These are phyloP conservation scores for Pocillopora damicornis DNA, from an alignment of 64 coral and sea anemone species.

Conservation along the genomic window DNA sequence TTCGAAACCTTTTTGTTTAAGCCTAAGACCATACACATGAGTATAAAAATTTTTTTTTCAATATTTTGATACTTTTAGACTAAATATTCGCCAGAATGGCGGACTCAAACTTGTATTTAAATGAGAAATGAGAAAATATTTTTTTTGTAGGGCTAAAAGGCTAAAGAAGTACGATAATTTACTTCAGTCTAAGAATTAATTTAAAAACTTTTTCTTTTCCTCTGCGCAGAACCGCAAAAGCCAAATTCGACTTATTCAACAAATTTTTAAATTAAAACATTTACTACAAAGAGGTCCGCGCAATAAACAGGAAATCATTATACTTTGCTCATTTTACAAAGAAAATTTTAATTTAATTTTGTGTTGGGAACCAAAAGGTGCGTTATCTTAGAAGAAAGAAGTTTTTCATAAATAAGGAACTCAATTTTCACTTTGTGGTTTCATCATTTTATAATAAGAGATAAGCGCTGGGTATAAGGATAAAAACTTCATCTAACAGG, in stretches of 20 bases:
- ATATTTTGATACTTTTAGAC: background rate
- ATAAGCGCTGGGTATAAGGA: background rate
- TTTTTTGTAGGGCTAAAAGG: background rate
- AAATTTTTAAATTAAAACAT: constrained; percentile 32
- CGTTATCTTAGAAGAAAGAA: background rate
- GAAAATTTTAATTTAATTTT: constrained; percentile 32
- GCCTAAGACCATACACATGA: background rate
- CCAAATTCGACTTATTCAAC: constrained; percentile 10
- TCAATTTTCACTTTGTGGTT: constrained; percentile 15
- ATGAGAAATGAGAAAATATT: background rate
- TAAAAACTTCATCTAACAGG: constrained; percentile 6
- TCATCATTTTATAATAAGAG: background rate
- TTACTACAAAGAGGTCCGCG: constrained; percentile 19
- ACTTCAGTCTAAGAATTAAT: background rate
- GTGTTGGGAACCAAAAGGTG: background rate
- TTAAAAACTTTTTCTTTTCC: background rate
- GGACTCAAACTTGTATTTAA: background rate
- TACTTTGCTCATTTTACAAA: constrained; percentile 30
- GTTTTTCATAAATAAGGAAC: background rate
- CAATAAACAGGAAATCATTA: constrained; percentile 46
- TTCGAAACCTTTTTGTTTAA: background rate
- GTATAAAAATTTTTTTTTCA: background rate
- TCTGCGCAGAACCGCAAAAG: background rate
- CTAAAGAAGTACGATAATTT: background rate
- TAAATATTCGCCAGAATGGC: background rate